Percentiles rank a stretch among this genome's conserved stretches.
These are phyloP conservation scores for Rhadina sibilatrix DNA, from an alignment of 2,113 vertebrate genomes.

Conservation along the genomic window DNA sequence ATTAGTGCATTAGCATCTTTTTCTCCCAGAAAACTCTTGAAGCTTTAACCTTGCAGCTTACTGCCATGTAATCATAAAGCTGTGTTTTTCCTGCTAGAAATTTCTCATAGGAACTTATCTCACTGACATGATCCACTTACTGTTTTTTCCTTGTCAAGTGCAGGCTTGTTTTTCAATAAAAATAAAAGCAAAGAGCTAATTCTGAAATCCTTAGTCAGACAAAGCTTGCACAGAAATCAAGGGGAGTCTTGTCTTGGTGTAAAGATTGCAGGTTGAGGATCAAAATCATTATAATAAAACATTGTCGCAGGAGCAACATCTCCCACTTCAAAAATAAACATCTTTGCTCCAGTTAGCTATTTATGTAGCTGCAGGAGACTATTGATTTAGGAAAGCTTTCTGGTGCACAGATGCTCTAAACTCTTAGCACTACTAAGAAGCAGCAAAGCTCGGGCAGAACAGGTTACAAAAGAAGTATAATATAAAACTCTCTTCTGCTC, in stretches of 20 bases:
- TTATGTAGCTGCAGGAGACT: slow-evolving; percentile 46
- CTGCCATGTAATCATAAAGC: neutral
- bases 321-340: slow-evolving; percentile 53
- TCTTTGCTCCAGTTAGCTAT: slow-evolving; percentile 50
- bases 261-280: slow-evolving; percentile 45
- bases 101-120: slow-evolving; percentile 29
- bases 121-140: slow-evolving; percentile 50
- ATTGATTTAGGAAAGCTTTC: slow-evolving; percentile 35
- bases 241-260: neutral
- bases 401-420: neutral
- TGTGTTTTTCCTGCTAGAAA: slow-evolving; percentile 36
- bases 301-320: slow-evolving; percentile 36
- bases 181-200: slow-evolving; percentile 54
- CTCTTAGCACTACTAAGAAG: neutral
- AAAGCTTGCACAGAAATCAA: slow-evolving; percentile 22
- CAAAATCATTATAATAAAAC: slow-evolving; percentile 53
- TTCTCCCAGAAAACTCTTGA: neutral
- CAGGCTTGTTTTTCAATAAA: slow-evolving; percentile 45
- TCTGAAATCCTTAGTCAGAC: slow-evolving; percentile 34
- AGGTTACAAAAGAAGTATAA: neutral
- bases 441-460: neutral
- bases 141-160: slow-evolving; percentile 11
- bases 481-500: neutral
- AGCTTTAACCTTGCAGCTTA: neutral
- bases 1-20: neutral